Percentiles rank a stretch among this genome's conserved stretches.
Conservation (phyloP, 2,113 vertebrate species). For the Panthera leo region DNA sequence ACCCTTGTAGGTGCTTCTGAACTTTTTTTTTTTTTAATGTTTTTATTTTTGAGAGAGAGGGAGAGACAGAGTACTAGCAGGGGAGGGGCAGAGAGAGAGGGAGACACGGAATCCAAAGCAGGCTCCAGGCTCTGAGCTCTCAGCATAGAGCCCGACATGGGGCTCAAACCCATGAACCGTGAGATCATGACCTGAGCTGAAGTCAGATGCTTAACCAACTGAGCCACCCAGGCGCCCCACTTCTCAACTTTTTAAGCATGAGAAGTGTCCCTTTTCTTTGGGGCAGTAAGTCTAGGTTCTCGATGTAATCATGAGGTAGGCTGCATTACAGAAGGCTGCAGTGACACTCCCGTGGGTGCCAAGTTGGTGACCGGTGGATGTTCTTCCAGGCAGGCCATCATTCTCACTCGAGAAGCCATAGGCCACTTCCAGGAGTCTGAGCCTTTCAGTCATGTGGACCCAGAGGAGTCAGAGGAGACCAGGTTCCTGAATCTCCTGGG, state of each 20-base stretch:
- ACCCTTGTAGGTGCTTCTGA: background rate
- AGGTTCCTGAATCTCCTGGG: slow-evolving; percentile 87
- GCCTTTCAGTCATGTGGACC: slow-evolving; percentile 81
- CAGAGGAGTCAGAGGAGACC: slow-evolving; percentile 65
- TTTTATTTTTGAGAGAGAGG: too few relatives aligned
- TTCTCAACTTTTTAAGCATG: background rate
- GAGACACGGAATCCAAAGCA: too few relatives aligned
- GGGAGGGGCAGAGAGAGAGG: too few relatives aligned
- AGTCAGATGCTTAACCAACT: too few relatives aligned
- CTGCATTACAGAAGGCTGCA: background rate
- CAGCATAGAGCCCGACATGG: too few relatives aligned
- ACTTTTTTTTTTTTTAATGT: background rate
- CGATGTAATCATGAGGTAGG: background rate
- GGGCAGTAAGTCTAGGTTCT: background rate
- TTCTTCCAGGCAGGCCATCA: slow-evolving; percentile 88
- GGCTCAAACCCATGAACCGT: too few relatives aligned
- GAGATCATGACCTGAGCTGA: too few relatives aligned
- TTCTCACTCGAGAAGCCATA: slow-evolving; percentile 85
- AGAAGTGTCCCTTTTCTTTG: background rate
- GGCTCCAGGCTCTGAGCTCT: too few relatives aligned
- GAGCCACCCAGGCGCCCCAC: too few relatives aligned
- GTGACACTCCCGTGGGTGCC: background rate
- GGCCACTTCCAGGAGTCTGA: slow-evolving; percentile 84
- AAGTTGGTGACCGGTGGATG: background rate
- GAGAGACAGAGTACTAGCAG: too few relatives aligned